A percentile compares a stretch with the other conserved stretches of the same genome.
Conservation (phyloP, 1,140 invertebrate species). For the Drosophila sp. region DNA sequence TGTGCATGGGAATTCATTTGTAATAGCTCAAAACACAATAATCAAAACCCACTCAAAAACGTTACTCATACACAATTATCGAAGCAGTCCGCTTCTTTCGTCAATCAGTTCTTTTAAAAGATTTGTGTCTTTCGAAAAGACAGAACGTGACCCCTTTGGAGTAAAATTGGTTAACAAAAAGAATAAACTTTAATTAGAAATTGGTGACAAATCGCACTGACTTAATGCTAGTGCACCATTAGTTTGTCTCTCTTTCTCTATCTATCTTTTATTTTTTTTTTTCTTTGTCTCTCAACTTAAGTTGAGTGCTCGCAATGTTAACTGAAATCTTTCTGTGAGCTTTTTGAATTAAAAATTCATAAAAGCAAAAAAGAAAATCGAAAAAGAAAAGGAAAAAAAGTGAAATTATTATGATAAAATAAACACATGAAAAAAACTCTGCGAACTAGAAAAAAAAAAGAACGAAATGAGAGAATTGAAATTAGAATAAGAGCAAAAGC, state of each 20-base stretch:
- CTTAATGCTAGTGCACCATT: neutral
- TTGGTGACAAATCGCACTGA: neutral
- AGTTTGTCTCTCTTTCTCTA: neutral
- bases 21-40: too few species aligned
- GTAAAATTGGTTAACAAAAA: too few species aligned
- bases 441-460: conserved; percentile 24
- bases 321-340: conserved; percentile 27
- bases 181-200: neutral
- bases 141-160: too few species aligned
- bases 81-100: too few species aligned
- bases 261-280: neutral
- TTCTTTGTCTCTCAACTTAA: conserved; percentile 1
- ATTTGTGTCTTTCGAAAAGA: too few species aligned
- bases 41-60: too few species aligned
- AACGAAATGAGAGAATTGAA: neutral
- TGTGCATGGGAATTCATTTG: too few species aligned
- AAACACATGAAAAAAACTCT: conserved; percentile 69
- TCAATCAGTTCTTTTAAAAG: too few species aligned
- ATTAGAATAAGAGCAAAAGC: neutral
- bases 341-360: conserved; percentile 81
- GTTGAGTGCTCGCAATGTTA: conserved; percentile 7
- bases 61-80: too few species aligned
- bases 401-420: conserved; percentile 81
- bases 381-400: conserved; percentile 21
- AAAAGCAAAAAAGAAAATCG: conserved; percentile 63